Conservation (phyloP, 30 jellyfish, hydroid and myxozoan species). For the Aurelia aurita region DNA sequence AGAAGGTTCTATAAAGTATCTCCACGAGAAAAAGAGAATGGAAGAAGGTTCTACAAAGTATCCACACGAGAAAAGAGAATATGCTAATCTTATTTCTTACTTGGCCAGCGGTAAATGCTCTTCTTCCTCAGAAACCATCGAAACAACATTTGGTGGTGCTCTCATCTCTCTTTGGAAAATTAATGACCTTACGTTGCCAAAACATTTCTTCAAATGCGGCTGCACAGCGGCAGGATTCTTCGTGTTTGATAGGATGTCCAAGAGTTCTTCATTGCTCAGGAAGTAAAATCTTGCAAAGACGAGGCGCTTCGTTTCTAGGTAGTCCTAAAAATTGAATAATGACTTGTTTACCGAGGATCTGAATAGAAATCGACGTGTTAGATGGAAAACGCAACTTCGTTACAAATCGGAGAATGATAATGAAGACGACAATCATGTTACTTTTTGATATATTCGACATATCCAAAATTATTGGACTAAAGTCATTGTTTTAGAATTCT, state of each 20-base stretch:
- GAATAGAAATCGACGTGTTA: too few species aligned
- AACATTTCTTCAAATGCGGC: constrained; percentile 86
- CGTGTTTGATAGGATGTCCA: constrained; percentile 84
- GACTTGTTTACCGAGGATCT: neutral
- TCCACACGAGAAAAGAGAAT: neutral
- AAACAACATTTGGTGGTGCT: constrained; percentile 71
- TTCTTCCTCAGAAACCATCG: constrained; percentile 79
- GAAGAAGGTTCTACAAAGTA: neutral
- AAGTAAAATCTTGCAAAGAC: constrained; percentile 88
- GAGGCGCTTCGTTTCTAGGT: constrained; percentile 88
- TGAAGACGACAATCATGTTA: too few species aligned
- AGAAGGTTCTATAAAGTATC: neutral
- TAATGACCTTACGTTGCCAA: constrained; percentile 78
- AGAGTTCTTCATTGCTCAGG: constrained; percentile 92
- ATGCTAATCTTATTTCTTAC: constrained; percentile 18
- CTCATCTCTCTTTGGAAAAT: constrained; percentile 53
- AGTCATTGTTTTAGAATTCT: too few species aligned
- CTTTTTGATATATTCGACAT: too few species aligned
- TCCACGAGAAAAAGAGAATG: neutral
- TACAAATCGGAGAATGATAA: too few species aligned
- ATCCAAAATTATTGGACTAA: too few species aligned
- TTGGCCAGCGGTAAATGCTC: constrained; percentile 71
- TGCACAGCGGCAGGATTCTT: constrained; percentile 81
- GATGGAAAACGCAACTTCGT: too few species aligned
- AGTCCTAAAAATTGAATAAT: constrained; percentile 56